Percentiles rank a stretch among this genome's conserved stretches.
Conservation (phyloP, 2,888 invertebrate species). For the Eupithecia centaureata region DNA sequence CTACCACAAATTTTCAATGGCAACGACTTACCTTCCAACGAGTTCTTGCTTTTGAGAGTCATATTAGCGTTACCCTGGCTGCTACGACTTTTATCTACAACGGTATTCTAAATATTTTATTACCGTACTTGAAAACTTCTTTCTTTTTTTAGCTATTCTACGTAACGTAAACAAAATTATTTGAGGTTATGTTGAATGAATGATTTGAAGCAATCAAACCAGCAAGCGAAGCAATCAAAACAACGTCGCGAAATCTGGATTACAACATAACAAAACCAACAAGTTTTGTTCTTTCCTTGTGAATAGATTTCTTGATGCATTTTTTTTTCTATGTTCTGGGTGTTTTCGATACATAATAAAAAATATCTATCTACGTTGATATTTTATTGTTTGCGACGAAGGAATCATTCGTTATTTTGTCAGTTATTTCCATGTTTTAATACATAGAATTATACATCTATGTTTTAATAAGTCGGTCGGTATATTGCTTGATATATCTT, state of each 20-base stretch:
- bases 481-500: no score
- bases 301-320: no score
- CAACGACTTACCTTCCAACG: constrained; percentile 53
- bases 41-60: constrained; percentile 54
- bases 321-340: no score
- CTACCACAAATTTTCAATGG: background rate
- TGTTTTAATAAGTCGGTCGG: no score
- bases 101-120: background rate
- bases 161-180: constrained; percentile 18
- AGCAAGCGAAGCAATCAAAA: constrained; percentile 10
- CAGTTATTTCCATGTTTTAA: no score
- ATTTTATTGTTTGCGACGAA: no score
- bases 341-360: no score
- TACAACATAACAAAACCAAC: constrained; percentile 13
- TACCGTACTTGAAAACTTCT: background rate
- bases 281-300: background rate
- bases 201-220: constrained; percentile 11
- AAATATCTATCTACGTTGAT: no score
- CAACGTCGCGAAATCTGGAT: background rate
- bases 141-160: constrained; percentile 1
- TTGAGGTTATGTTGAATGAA: constrained; percentile 22
- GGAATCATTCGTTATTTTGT: no score
- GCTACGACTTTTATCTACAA: background rate
- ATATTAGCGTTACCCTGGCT: constrained; percentile 39
- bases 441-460: no score